Evolutionary conservation across 2,113 vertebrate genomes (phyloP), one percentile per base, ranked within the genome.

Genomic region (Megaptera novaeangliae): DNA sequence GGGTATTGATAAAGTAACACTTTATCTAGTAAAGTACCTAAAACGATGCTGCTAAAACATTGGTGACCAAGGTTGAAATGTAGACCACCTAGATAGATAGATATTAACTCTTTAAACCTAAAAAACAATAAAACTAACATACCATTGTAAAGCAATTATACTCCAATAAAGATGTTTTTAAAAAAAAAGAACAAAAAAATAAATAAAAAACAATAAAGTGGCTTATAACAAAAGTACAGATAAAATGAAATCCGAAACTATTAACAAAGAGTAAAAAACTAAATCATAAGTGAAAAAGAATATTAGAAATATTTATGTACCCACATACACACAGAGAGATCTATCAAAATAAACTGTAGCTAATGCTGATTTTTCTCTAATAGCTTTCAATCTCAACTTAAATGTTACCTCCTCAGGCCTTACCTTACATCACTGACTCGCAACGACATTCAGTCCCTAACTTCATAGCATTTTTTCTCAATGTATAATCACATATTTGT

Each of bases 241-340:
- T 49, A 69, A 97, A 89, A 97, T 71, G 46, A 90, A 80, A 80
- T n/a, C 59, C 21, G 68, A 94, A 97, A 94, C 55, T 87, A 71
- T 36, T 52, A 86, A 82, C n/a, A 72, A 93, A 94, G 12, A 82
- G 15, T 92, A 89, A 96, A 92, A 87, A 85, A 55, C 2, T 52
- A 82, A 93, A 81, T 72, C 57, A 18, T 85, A 80, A 81, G 55
- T 49, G 12, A 34, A 77, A 93, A 89, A 57, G 31, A 81, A 91
- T 3, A 41, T 31, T 49, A 66, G 80, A 94, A 68, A 84, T 90
- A 88, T 23, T 41, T n/a, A 95, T 6, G 9, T 34, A 49, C 5
- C 29, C 29, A 46, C 1, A 80, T 1, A 92, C 3, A 78, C 8
- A 74, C 1, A 86, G 3, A 90, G 10, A 64, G 9, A 85, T 7